A percentile compares a stretch with the other conserved stretches of the same genome.
phyloP scores from a whole-genome alignment of 2,888 invertebrate species.

The Capitulum mitella region DNA sequence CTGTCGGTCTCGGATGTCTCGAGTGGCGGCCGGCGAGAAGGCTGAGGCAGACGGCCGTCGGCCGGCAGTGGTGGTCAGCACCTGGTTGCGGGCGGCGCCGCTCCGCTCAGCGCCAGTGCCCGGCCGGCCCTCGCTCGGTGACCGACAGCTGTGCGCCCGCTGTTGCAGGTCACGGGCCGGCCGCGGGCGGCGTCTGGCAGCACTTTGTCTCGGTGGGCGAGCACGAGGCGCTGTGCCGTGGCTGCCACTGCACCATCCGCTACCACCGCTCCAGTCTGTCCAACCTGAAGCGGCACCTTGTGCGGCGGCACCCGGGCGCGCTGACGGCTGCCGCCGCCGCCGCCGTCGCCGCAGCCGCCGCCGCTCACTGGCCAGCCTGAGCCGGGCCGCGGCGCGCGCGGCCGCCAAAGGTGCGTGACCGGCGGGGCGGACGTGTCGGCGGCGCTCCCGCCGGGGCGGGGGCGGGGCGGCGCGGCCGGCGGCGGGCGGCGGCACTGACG shows the following conservation, averaged over 20 bases:
- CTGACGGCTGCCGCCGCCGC: slow-evolving; percentile 42
- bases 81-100: too few relatives aligned
- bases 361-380: slow-evolving; percentile 37
- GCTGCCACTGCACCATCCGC: slow-evolving; percentile 41
- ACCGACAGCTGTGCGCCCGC: slow-evolving; percentile 40
- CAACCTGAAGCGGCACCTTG: slow-evolving; percentile 42
- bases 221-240: slow-evolving; percentile 43
- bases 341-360: slow-evolving; percentile 43
- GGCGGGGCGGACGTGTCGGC: neutral
- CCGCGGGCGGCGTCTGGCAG: slow-evolving; percentile 25
- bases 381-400: neutral
- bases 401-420: neutral
- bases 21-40: too few relatives aligned
- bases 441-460: too few relatives aligned
- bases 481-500: slow-evolving; percentile 37
- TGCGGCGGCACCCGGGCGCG: slow-evolving; percentile 45
- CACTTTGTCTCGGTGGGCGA: slow-evolving; percentile 42
- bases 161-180: slow-evolving; percentile 35
- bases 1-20: too few relatives aligned
- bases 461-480: too few relatives aligned
- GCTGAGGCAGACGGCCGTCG: neutral
- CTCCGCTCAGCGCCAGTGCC: too few relatives aligned
- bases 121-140: slow-evolving; percentile 35
- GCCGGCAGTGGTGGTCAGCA: neutral
- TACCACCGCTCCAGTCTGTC: slow-evolving; percentile 39